Evolutionary conservation across 2,888 invertebrate genomes (phyloP).

Genomic region (Phania funesta): DNA sequence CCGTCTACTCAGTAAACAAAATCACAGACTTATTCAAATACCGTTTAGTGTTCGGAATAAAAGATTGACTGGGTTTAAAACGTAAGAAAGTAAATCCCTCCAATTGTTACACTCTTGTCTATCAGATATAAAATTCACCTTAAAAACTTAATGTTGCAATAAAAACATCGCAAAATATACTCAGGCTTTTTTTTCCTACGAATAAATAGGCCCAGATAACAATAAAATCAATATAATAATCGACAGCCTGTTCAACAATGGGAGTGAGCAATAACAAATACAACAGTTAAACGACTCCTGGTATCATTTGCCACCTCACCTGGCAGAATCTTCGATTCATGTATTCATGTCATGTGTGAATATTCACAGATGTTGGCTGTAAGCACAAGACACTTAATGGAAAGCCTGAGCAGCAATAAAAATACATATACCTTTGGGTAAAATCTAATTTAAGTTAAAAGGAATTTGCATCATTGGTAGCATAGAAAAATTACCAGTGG

Average conservation of each 20-base stretch:
- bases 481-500: background rate
- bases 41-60: background rate
- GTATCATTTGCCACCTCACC: background rate
- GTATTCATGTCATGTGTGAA: background rate
- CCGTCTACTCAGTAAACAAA: background rate
- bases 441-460: slow-evolving; percentile 33
- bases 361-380: background rate
- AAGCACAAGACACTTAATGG: background rate
- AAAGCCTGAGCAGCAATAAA: slow-evolving; percentile 24
- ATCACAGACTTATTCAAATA: no score
- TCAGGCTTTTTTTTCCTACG: background rate
- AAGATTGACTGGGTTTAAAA: background rate
- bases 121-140: background rate
- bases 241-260: background rate
- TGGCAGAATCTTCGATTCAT: background rate
- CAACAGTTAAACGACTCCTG: slow-evolving; percentile 1
- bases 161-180: slow-evolving; percentile 15
- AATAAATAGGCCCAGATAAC: background rate
- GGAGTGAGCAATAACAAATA: background rate
- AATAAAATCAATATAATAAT: slow-evolving; percentile 34
- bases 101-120: background rate
- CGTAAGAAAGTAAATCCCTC: slow-evolving; percentile 45
- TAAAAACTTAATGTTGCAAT: slow-evolving; percentile 17
- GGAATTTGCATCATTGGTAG: background rate
- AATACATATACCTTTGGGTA: slow-evolving; percentile 10